These are phyloP conservation scores for Drosophila fuyamai DNA, from an alignment of 1,140 invertebrate species.

Conservation along the genomic window DNA sequence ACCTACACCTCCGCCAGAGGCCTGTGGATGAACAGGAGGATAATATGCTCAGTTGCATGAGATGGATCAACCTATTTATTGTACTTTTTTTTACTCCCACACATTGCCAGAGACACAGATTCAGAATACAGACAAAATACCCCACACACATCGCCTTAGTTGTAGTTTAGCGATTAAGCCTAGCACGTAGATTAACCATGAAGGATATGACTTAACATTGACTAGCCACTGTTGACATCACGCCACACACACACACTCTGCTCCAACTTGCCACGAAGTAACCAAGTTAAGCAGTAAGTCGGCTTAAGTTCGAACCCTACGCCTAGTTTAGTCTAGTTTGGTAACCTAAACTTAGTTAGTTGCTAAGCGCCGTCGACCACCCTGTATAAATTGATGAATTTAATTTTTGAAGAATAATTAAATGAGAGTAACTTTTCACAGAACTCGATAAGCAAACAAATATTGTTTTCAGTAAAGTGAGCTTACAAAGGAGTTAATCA, in stretches of 20 bases:
- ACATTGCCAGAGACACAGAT: slow-evolving; percentile 26
- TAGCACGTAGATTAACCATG: slow-evolving; percentile 31
- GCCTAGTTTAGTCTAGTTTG: slow-evolving; percentile 28
- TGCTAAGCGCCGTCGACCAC: slow-evolving; percentile 27
- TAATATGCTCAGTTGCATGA: slow-evolving; percentile 22
- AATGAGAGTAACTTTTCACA: slow-evolving; percentile 14
- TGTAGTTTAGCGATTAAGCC: slow-evolving; percentile 25
- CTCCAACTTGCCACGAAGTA: slow-evolving; percentile 1
- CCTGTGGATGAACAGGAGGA: slow-evolving; percentile 40
- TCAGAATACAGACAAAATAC: slow-evolving; percentile 13
- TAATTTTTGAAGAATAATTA: slow-evolving; percentile 37
- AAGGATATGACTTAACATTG: slow-evolving; percentile 34
- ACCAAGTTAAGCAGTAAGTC: slow-evolving; percentile 19
- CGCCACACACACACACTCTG: slow-evolving; percentile 7
- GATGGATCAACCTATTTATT: slow-evolving; percentile 66
- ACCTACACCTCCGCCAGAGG: slow-evolving; percentile 11
- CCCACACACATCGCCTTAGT: slow-evolving; percentile 32
- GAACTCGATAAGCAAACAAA: not conserved
- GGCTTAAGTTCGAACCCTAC: slow-evolving; percentile 35
- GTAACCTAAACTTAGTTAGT: slow-evolving; percentile 31
- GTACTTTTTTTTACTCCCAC: slow-evolving; percentile 69
- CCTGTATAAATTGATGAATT: slow-evolving; percentile 47
- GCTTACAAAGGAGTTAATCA: not conserved
- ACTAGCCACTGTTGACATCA: slow-evolving; percentile 51
- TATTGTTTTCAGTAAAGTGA: not conserved